Percentiles rank a stretch among this genome's conserved stretches.
These are phyloP conservation scores for Mustela nigripes DNA, from an alignment of 2,113 vertebrate genomes.

Conservation along the genomic window DNA sequence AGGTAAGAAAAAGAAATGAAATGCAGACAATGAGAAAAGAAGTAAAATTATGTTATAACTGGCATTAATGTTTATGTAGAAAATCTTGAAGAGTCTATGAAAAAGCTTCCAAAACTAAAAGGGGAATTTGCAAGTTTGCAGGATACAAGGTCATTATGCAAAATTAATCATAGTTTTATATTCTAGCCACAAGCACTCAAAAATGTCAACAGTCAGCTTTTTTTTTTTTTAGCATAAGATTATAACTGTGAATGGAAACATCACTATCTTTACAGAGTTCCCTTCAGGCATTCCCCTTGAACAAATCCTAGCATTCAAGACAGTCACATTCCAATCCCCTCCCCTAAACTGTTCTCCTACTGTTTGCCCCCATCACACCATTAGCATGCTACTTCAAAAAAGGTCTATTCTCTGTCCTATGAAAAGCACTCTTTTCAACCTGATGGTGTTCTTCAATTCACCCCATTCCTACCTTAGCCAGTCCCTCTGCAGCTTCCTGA, in stretches of 20 bases:
- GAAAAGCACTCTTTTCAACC: background rate
- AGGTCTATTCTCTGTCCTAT: background rate
- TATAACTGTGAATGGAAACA: background rate
- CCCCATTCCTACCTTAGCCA: background rate
- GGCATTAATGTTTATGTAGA: background rate
- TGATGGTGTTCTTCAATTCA: background rate
- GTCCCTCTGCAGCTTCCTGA: background rate
- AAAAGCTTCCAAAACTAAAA: background rate
- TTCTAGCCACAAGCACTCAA: background rate
- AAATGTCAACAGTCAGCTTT: background rate
- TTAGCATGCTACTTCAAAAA: background rate
- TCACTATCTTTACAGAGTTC: background rate
- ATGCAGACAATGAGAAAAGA: background rate
- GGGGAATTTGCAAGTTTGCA: background rate
- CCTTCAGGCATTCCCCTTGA: background rate
- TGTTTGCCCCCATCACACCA: too few species aligned
- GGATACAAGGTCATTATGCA: background rate
- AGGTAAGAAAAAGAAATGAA: slow-evolving; percentile 17
- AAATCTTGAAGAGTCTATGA: background rate
- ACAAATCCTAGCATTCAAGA: background rate
- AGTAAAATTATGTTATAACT: background rate
- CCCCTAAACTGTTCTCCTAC: background rate
- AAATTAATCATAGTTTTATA: background rate
- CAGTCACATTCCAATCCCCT: background rate
- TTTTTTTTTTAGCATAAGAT: background rate